phyloP scores from a whole-genome alignment of 2,888 invertebrate genomes.

The Gortyna flavago region DNA sequence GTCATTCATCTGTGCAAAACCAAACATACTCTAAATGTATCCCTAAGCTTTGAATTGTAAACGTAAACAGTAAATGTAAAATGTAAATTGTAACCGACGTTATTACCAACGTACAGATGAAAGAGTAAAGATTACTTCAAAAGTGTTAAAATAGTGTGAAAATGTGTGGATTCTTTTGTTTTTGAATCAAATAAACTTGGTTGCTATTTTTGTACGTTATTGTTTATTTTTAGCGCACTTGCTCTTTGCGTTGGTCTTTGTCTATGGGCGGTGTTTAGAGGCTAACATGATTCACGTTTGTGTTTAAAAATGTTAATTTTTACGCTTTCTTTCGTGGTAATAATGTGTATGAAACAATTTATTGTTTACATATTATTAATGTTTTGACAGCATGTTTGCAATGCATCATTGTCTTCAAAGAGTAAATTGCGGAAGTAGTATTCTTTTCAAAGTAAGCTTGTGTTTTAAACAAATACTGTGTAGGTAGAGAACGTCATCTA shows the following conservation, averaged over 20 bases:
- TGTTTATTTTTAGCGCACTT: slow-evolving; percentile 36
- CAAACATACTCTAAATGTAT: slow-evolving; percentile 34
- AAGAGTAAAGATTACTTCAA: slow-evolving; percentile 18
- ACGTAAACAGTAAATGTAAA: slow-evolving; percentile 39
- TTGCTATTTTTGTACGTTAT: slow-evolving; percentile 32
- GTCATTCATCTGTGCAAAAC: slow-evolving; percentile 21
- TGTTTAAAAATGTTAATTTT: slow-evolving; percentile 18
- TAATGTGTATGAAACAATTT: not conserved
- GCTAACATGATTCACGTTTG: slow-evolving; percentile 8
- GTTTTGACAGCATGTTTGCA: slow-evolving; percentile 13
- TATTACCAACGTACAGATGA: slow-evolving; percentile 20
- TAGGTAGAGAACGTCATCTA: slow-evolving; percentile 24
- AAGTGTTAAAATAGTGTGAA: not conserved
- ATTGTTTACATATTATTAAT: no score
- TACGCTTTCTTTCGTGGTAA: not conserved
- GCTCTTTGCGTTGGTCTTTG: slow-evolving; percentile 41
- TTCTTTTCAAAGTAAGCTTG: slow-evolving; percentile 33
- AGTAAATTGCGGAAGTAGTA: slow-evolving; percentile 47
- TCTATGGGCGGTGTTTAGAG: slow-evolving; percentile 21
- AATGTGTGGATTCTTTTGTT: slow-evolving; percentile 20
- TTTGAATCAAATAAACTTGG: slow-evolving; percentile 13
- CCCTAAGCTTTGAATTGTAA: slow-evolving; percentile 30
- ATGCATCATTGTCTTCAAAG: slow-evolving; percentile 53
- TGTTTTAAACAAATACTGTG: slow-evolving; percentile 18
- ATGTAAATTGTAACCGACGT: slow-evolving; percentile 28